These are phyloP conservation scores for Rhinolophus ferrumequinum DNA, from an alignment of 2,113 vertebrate genomes.

Conservation along the genomic window DNA sequence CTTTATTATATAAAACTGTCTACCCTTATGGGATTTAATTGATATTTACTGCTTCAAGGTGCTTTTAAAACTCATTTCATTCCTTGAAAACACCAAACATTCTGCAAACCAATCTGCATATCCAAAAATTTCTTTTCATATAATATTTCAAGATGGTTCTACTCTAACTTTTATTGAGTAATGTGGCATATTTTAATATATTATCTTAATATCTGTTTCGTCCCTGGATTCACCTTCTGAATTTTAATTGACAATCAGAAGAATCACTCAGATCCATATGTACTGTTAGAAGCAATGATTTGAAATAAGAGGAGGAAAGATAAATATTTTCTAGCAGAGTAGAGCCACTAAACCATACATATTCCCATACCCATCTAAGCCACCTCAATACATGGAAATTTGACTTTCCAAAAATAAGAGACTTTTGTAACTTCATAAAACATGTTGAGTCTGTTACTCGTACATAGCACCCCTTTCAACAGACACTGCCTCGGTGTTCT, in stretches of 20 bases:
- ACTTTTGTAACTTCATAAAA: not conserved
- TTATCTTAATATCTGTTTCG: not conserved
- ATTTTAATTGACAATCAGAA: conserved; percentile 22
- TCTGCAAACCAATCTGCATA: conserved; percentile 45
- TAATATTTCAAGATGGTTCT: conserved; percentile 42
- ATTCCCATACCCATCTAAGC: not conserved
- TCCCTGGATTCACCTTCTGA: not conserved
- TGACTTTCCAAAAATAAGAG: not conserved
- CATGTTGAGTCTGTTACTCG: not conserved
- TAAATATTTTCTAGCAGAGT: conserved; percentile 11
- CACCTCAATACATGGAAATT: not conserved
- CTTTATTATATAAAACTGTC: conserved; percentile 35
- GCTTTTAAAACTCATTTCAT: conserved; percentile 49
- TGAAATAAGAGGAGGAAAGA: not conserved
- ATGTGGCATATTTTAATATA: conserved; percentile 15
- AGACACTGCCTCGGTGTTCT: not conserved
- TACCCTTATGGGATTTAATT: conserved; percentile 42
- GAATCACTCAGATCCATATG: not conserved
- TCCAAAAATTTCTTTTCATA: not conserved
- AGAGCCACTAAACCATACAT: not conserved
- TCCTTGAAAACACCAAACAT: conserved; percentile 38
- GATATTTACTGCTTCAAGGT: conserved; percentile 53
- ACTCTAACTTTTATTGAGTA: not conserved
- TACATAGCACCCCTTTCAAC: not conserved
- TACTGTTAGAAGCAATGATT: not conserved